Conservation (phyloP, 2,888 invertebrate species). For the Protophormia terraenovae region DNA sequence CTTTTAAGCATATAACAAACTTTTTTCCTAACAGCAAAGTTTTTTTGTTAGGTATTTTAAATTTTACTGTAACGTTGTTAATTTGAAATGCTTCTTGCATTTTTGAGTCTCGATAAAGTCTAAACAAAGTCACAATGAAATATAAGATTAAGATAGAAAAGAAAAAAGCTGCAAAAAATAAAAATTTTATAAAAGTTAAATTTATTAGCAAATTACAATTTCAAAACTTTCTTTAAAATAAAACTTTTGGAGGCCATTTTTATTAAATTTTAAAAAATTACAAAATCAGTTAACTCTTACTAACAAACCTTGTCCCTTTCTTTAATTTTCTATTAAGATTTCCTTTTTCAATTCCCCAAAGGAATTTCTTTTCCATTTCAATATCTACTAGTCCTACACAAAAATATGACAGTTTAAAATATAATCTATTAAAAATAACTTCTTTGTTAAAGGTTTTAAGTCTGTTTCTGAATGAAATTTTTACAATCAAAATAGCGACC, state of each 20-base stretch:
- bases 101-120: conserved; percentile 31
- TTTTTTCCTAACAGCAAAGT: background rate
- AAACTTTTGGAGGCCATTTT: no score
- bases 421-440: background rate
- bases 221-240: no score
- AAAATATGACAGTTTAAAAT: conserved; percentile 6
- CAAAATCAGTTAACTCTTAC: no score
- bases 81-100: conserved; percentile 4
- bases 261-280: no score
- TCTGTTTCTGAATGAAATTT: no score
- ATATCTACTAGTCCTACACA: no score
- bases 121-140: conserved; percentile 9
- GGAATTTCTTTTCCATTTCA: background rate
- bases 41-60: background rate
- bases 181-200: no score
- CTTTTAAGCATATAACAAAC: background rate
- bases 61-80: conserved; percentile 8
- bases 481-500: background rate
- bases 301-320: no score
- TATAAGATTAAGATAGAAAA: background rate
- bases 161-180: background rate
- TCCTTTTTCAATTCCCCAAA: conserved; percentile 6
- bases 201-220: no score
- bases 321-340: background rate
- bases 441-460: no score